Base-by-base conservation (phyloP, 1,140 invertebrate species). In the Pseudomyrmex pallidus region DNA sequence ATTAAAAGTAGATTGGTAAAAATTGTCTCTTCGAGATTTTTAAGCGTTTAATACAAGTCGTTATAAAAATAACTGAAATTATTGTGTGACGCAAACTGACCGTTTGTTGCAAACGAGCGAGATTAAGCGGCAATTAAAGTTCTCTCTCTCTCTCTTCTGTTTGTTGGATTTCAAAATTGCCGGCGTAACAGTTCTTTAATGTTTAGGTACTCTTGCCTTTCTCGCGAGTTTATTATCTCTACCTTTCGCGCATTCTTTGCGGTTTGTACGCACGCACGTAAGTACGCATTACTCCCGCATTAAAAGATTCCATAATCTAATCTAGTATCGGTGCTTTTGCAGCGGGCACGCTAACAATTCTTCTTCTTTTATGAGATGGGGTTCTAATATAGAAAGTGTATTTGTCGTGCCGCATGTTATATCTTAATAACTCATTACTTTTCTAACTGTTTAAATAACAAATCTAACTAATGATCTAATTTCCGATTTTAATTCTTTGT, bases 171-270 rank as follows among this genome's bases (percentile, higher is more conserved):
- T 80, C 66, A 61, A 80, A 70, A 80, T 80, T 59, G 66, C n/a
- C 54, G 44, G n/a, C 54, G 66, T 59, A 80, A 70, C 10, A 72
- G 54, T 70, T 61, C 20, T 20, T 35, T 72, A 70, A 70, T 72
- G 64, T 80, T 80, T 70, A n/a, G n/a, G n/a, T n/a, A 57, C 66
- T 80, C 64, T 66, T 52, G 64, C 46, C 76, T 78, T 17, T 78
- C 76, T 78, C 76, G 66, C 54, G 35, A 57, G 66, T 68, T 48
- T 80, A 80, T 80, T 80, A 70, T 59, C 66, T 35, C 35, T 17
- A 46, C 20, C 64, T 48, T 7, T 15, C 66, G 54, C 48, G 76
- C 66, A 70, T 80, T 80, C 66, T 20, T 57, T 48, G 54, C 63
- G 35, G 64, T 78, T 78, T 9, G 35, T 66, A 78, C 52, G 63